Percentiles rank a stretch among this genome's conserved stretches.
phyloP scores from a whole-genome alignment of 2,113 vertebrate species.

The Embiotoca jacksoni region DNA sequence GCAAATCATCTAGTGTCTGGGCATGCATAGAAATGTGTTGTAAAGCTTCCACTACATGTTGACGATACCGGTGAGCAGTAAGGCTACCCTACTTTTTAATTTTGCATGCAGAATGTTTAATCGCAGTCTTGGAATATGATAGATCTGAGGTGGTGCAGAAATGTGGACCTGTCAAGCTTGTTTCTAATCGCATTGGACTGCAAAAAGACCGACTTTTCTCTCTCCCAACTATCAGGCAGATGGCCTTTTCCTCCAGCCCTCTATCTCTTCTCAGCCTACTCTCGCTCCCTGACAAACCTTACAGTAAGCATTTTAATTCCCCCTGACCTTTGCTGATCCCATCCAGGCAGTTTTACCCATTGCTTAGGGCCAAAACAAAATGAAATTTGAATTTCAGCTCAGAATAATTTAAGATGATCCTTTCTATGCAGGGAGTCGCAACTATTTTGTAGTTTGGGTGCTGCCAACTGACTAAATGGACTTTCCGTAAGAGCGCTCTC shows the following conservation, averaged over 20 bases:
- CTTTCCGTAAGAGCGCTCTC: constrained; percentile 40
- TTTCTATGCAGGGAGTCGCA: constrained; percentile 37
- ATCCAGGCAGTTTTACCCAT: constrained; percentile 64
- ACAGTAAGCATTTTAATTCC: constrained; percentile 81
- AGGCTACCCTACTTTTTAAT: constrained; percentile 12
- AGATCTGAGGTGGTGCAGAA: constrained; percentile 31
- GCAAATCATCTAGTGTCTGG: constrained; percentile 49
- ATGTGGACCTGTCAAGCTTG: constrained; percentile 44
- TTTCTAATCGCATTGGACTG: constrained; percentile 36
- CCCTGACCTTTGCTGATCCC: constrained; percentile 78
- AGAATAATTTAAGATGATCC: constrained; percentile 74
- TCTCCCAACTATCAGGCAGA: constrained; percentile 63
- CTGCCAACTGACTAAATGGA: constrained; percentile 55
- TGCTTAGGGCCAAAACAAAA: constrained; percentile 80
- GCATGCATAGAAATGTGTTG: constrained; percentile 27
- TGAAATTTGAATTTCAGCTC: constrained; percentile 75
- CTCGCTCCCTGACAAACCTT: constrained; percentile 67
- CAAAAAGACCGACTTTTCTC: constrained; percentile 47
- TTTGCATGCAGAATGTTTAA: constrained; percentile 34
- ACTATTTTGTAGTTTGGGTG: constrained; percentile 50
- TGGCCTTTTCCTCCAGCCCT: constrained; percentile 70
- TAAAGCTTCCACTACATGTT: constrained; percentile 19
- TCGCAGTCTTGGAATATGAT: constrained; percentile 44
- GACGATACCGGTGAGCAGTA: constrained; percentile 51
- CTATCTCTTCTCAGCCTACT: constrained; percentile 42